These are phyloP conservation scores for Cerceris ruficornis DNA, from an alignment of 2,888 invertebrate species.

Conservation along the genomic window DNA sequence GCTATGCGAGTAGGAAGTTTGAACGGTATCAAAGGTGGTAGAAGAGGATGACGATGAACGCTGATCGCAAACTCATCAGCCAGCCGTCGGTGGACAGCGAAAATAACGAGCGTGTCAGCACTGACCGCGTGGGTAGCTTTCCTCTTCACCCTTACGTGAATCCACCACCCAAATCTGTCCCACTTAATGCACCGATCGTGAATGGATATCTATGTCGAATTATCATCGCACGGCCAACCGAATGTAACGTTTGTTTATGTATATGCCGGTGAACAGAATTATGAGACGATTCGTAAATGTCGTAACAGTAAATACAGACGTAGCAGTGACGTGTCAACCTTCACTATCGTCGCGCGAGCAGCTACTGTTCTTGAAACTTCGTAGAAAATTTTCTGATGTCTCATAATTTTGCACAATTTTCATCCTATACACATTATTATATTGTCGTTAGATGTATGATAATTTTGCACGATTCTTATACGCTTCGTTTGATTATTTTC, in stretches of 20 bases:
- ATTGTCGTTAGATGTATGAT: too few species aligned
- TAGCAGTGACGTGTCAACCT: too few species aligned
- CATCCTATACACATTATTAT: too few species aligned
- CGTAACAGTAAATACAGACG: too few species aligned
- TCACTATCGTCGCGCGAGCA: too few species aligned
- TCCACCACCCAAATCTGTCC: constrained; percentile 1
- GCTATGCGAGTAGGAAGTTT: constrained; percentile 51
- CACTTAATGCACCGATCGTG: not conserved
- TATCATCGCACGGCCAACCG: not conserved
- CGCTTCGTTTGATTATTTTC: too few species aligned
- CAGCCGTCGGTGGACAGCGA: constrained; percentile 75
- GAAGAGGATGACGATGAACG: constrained; percentile 71
- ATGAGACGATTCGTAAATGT: too few species aligned
- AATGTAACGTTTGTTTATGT: not conserved
- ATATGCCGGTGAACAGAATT: not conserved
- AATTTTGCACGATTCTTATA: too few species aligned
- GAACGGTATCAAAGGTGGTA: constrained; percentile 37
- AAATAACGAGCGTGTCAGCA: constrained; percentile 69
- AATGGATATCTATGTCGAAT: not conserved
- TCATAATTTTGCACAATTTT: too few species aligned
- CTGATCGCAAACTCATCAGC: constrained; percentile 70
- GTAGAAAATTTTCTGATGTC: too few species aligned
- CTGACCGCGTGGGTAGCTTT: constrained; percentile 67
- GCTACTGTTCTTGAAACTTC: too few species aligned
- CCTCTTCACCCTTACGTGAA: constrained; percentile 48